Conservation (phyloP, 2,113 vertebrate species). For the Daphoenositta chrysoptera region DNA sequence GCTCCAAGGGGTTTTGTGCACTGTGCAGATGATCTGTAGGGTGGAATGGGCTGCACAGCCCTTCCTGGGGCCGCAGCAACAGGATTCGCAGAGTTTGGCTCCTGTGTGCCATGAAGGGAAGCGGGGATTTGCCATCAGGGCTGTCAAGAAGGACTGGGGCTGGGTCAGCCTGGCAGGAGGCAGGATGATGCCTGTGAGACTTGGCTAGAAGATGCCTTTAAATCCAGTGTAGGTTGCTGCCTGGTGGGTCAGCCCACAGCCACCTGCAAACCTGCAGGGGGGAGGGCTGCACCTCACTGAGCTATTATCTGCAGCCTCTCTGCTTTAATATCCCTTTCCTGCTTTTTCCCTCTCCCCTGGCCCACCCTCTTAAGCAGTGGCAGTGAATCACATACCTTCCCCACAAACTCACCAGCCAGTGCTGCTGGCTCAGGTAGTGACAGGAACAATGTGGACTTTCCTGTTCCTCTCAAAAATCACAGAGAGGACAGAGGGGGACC, state of each 20-base stretch:
- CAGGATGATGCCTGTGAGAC: background rate
- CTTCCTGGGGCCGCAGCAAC: background rate
- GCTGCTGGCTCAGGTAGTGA: background rate
- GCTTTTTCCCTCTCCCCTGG: fast-evolving
- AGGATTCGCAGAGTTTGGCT: background rate
- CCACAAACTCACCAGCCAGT: background rate
- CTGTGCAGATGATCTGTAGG: background rate
- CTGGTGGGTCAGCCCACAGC: background rate
- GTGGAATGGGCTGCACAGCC: background rate
- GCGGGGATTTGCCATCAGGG: background rate
- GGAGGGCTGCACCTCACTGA: background rate
- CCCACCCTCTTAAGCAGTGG: background rate
- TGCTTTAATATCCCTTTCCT: background rate
- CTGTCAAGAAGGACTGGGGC: background rate
- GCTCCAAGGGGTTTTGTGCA: background rate
- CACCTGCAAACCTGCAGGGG: background rate
- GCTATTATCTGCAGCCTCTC: background rate
- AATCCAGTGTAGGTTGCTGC: background rate
- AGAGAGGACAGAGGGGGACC: background rate
- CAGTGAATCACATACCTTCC: background rate
- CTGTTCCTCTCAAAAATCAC: background rate
- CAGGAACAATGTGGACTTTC: background rate
- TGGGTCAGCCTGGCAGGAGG: background rate
- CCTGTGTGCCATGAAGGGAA: background rate
- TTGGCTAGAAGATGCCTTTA: background rate